A percentile compares a stretch with the other conserved stretches of the same genome.
Evolutionary conservation across 2,888 invertebrate species (phyloP).

Genomic region (Cataglyphis albicans): DNA sequence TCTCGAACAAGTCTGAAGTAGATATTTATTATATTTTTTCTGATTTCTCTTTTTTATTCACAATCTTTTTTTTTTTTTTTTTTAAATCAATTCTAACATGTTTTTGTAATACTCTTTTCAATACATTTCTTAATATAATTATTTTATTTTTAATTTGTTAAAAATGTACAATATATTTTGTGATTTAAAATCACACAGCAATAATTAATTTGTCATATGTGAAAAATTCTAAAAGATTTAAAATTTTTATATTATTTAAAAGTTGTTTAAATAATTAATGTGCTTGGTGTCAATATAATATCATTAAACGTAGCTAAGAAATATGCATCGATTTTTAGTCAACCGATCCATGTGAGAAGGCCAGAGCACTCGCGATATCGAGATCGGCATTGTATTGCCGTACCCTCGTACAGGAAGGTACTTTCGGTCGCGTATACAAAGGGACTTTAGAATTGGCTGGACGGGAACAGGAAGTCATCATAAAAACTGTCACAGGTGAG

Average conservation of each 20-base stretch:
- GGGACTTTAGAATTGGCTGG: conserved; percentile 90
- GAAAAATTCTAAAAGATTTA: background rate
- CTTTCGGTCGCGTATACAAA: conserved; percentile 94
- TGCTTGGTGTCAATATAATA: background rate
- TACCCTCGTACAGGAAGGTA: conserved; percentile 92
- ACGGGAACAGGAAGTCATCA: conserved; percentile 91
- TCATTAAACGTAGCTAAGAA: background rate
- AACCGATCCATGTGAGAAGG: conserved; percentile 88
- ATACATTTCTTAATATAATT: background rate
- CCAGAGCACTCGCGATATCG: conserved; percentile 88
- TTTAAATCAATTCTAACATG: background rate
- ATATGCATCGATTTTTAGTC: conserved; percentile 76
- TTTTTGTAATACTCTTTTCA: background rate
- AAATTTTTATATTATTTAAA: background rate
- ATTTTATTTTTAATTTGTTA: background rate
- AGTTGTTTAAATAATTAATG: background rate
- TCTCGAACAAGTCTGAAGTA: background rate
- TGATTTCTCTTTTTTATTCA: background rate
- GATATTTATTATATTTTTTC: background rate
- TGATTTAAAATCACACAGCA: background rate
- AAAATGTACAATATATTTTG: background rate
- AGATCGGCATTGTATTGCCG: conserved; percentile 89
- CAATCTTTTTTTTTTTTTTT: background rate
- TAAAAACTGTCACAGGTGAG: conserved; percentile 95
- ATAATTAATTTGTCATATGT: background rate